phyloP scores from a whole-genome alignment of 2,113 vertebrate species.

The Rattus rattus region DNA sequence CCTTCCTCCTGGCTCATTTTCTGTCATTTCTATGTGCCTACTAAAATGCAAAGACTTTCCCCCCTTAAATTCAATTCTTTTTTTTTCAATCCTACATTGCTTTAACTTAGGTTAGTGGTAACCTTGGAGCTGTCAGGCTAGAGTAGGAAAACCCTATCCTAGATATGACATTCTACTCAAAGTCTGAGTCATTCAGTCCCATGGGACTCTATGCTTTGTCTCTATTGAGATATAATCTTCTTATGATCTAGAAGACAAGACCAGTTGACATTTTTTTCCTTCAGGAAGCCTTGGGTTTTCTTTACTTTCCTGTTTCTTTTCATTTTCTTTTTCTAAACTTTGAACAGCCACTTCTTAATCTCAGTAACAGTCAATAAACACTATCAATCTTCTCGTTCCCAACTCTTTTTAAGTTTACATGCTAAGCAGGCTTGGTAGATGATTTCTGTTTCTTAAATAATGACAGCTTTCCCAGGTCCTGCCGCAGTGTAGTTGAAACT shows the following conservation, averaged over 20 bases:
- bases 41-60: background rate
- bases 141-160: background rate
- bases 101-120: background rate
- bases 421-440: background rate
- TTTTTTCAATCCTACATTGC: background rate
- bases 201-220: background rate
- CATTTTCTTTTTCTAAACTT: constrained; percentile 12
- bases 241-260: background rate
- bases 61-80: background rate
- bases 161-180: background rate
- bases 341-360: background rate
- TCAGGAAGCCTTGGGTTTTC: background rate
- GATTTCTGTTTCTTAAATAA: background rate
- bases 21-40: background rate
- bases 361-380: background rate
- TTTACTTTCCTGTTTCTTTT: background rate
- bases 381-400: background rate
- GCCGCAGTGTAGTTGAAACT: background rate
- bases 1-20: background rate
- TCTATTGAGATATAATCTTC: background rate
- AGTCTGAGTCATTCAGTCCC: background rate
- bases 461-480: background rate
- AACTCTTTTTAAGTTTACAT: background rate
- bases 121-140: background rate
- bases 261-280: background rate